Conservation (phyloP, 2,888 invertebrate species). For the Drosophila flavopinicola region DNA sequence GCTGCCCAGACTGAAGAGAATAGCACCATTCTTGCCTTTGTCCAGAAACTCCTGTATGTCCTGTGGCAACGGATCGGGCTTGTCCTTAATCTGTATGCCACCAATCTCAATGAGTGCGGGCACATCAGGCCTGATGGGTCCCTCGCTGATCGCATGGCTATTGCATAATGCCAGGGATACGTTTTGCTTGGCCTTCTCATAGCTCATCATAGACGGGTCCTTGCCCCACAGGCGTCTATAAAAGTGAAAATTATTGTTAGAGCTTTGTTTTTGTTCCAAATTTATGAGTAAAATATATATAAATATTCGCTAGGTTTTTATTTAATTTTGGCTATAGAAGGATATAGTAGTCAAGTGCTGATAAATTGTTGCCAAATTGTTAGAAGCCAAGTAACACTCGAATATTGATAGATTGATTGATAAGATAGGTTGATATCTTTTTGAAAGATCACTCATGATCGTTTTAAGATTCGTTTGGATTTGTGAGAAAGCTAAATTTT, state of each 20-base stretch:
- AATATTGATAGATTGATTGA: no score
- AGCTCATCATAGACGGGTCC: constrained; percentile 62
- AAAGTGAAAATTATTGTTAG: background rate
- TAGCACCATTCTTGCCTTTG: constrained; percentile 83
- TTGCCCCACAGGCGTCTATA: constrained; percentile 45
- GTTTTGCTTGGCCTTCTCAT: constrained; percentile 71
- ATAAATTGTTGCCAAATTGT: no score
- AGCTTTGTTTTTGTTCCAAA: no score
- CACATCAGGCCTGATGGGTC: constrained; percentile 79
- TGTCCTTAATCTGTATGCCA: constrained; percentile 82
- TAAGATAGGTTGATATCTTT: no score
- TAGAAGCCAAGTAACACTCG: no score
- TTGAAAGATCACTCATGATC: no score
- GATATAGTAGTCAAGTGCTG: no score
- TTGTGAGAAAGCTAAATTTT: no score
- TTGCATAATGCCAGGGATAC: constrained; percentile 81
- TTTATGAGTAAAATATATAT: background rate
- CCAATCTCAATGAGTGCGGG: constrained; percentile 82
- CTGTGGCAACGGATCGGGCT: constrained; percentile 79
- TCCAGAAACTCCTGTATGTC: constrained; percentile 82
- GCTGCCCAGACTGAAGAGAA: constrained; percentile 85
- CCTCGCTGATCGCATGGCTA: constrained; percentile 79
- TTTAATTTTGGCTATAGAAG: no score
- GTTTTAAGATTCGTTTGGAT: no score
- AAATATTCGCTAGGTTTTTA: no score